Conservation (phyloP, 2,888 invertebrate genomes). For the Therioaphis trifolii region DNA sequence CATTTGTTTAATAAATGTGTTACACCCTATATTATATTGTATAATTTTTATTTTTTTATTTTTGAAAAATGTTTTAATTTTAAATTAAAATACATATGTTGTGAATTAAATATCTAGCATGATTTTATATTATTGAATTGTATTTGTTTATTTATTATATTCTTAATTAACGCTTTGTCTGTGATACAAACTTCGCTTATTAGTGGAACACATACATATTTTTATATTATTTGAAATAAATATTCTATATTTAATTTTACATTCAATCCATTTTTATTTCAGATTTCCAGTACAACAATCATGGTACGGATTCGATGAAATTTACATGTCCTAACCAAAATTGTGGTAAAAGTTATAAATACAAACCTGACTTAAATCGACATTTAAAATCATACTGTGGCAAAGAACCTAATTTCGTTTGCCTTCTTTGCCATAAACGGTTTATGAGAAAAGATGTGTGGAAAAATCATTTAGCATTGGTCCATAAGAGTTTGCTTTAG, state of each 20-base stretch:
- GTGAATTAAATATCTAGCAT: background rate
- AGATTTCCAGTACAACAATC: background rate
- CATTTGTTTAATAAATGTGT: too few species aligned
- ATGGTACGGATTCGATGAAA: background rate
- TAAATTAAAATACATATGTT: background rate
- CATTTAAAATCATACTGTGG: slow-evolving; percentile 60
- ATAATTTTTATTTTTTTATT: too few species aligned
- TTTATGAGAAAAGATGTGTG: slow-evolving; percentile 47
- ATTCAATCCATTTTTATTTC: slow-evolving; percentile 20
- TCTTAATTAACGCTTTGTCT: background rate
- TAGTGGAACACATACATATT: background rate
- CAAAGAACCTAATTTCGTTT: slow-evolving; percentile 55
- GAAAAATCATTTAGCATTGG: slow-evolving; percentile 49
- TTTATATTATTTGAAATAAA: background rate
- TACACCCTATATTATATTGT: too few species aligned
- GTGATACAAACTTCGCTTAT: slow-evolving; percentile 1
- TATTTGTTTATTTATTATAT: background rate
- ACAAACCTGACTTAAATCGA: slow-evolving; percentile 57
- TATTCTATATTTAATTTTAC: background rate
- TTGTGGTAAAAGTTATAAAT: slow-evolving; percentile 58
- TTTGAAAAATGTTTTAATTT: too few species aligned
- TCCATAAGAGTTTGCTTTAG: slow-evolving; percentile 17
- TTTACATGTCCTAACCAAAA: slow-evolving; percentile 56
- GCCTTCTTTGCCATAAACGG: slow-evolving; percentile 39
- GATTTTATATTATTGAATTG: too few species aligned